Evolutionary conservation across 2,113 vertebrate genomes (phyloP).

Genomic region (Ptilorrhoa leucosticta): DNA sequence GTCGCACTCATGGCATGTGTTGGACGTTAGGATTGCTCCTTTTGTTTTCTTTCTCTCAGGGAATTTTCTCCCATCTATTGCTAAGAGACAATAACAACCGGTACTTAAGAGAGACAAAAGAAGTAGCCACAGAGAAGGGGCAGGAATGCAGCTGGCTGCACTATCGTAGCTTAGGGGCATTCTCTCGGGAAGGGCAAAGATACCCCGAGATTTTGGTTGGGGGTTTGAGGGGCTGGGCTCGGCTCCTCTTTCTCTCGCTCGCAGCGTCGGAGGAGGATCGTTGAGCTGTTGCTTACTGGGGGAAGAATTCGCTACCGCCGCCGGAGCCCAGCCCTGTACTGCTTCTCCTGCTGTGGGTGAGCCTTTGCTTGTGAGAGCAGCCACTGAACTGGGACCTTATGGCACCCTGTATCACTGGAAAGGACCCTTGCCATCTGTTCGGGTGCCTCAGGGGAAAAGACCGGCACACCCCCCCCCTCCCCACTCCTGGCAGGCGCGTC

Average conservation of each 20-base stretch:
- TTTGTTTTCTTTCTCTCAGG: background rate
- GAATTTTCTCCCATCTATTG: background rate
- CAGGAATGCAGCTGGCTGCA: background rate
- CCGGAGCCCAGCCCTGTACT: background rate
- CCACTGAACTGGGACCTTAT: background rate
- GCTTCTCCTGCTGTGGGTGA: background rate
- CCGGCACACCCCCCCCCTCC: background rate
- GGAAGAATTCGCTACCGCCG: background rate
- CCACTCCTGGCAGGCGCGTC: fast-evolving
- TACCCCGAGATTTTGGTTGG: background rate
- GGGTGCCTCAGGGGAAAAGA: background rate
- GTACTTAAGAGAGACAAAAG: background rate
- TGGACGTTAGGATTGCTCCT: background rate
- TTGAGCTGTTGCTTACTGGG: background rate
- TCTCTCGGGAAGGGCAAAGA: background rate
- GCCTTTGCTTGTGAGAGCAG: background rate
- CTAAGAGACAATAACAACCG: background rate
- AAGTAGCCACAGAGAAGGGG: background rate
- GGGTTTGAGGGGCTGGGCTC: background rate
- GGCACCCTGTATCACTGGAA: background rate
- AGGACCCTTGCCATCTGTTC: background rate
- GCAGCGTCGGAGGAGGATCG: background rate
- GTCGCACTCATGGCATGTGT: background rate
- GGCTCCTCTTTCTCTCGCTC: background rate
- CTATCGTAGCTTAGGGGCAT: too few relatives aligned